phyloP scores from a whole-genome alignment of 2,113 vertebrate genomes.

The Alethe diademata region DNA sequence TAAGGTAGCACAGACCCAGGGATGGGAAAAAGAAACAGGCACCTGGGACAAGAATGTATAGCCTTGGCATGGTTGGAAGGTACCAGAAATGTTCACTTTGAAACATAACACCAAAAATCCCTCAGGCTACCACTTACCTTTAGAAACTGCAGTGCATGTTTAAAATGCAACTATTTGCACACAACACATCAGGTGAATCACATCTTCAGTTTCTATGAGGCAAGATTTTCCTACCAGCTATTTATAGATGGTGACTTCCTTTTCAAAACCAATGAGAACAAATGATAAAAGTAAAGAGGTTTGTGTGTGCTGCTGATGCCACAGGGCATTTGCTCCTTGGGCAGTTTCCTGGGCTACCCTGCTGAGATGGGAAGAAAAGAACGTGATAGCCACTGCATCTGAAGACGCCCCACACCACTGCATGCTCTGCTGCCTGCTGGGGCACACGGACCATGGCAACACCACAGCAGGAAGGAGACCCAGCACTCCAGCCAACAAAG shows the following conservation, averaged over 20 bases:
- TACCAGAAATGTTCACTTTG: neutral
- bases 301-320: neutral
- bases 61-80: neutral
- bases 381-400: neutral
- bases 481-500: neutral
- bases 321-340: neutral
- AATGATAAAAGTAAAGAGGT: neutral
- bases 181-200: neutral
- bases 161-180: neutral
- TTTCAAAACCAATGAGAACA: neutral
- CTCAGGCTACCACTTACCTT: neutral
- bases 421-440: neutral
- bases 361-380: neutral
- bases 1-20: neutral
- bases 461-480: neutral
- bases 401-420: fast-evolving
- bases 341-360: neutral
- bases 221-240: conserved; percentile 4
- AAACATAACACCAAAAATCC: neutral
- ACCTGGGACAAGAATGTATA: neutral
- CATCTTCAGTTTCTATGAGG: neutral
- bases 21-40: neutral
- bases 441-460: fast-evolving
- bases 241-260: neutral
- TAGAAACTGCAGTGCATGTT: neutral